phyloP scores from a whole-genome alignment of 1,140 invertebrate genomes.

The Bilobella aurantiaca region DNA sequence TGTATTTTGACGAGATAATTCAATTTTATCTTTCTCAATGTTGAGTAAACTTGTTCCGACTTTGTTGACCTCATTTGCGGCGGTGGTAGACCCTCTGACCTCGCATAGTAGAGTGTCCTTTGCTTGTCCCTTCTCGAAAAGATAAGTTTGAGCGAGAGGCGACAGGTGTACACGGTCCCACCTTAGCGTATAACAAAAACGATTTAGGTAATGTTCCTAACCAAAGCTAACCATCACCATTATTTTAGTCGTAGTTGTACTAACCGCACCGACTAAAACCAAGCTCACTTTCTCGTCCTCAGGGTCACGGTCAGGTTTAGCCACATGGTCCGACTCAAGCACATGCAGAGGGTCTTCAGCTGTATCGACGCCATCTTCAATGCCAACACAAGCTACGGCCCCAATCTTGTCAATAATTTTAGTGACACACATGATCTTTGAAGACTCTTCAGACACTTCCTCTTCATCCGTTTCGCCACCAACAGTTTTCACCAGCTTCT shows the following conservation, averaged over 20 bases:
- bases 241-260: too few species aligned
- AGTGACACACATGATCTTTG: background rate
- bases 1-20: background rate
- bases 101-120: background rate
- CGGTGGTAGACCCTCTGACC: background rate
- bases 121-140: background rate
- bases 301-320: too few species aligned
- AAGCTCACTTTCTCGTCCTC: too few species aligned
- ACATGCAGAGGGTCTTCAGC: background rate
- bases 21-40: background rate
- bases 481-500: background rate
- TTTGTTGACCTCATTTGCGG: background rate
- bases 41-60: background rate
- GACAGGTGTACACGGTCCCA: background rate
- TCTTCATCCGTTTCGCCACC: conserved; percentile 2
- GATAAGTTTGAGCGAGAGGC: background rate
- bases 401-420: background rate
- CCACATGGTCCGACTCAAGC: too few species aligned
- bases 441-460: background rate
- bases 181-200: too few species aligned
- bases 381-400: background rate
- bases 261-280: too few species aligned
- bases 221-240: too few species aligned
- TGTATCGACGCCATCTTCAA: background rate
- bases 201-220: too few species aligned